Base-by-base conservation (phyloP, 2,888 invertebrate species). In the Ophion costatus region DNA sequence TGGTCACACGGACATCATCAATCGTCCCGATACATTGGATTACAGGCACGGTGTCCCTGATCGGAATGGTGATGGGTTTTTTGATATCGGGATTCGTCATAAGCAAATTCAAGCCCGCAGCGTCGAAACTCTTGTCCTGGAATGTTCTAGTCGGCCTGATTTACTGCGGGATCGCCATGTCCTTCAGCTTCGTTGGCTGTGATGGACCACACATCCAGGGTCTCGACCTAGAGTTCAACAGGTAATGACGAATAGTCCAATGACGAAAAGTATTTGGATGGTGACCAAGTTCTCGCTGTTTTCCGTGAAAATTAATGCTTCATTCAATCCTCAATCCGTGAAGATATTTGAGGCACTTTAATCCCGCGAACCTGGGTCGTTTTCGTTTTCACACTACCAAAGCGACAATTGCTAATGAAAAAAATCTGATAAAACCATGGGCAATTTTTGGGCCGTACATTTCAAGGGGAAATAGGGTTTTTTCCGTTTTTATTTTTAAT, bases 51-150 rank as follows among this genome's bases (percentile, higher is more conserved):
- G 91, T 95, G 0, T 95, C 95, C 0, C 93, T 96, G 76, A 88
- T 95, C 45, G 95, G 96, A 73, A 95, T 96, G 95, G 94, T 96
- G 0, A 88, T 95, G 17, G 96, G 96, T 17, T 94, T 96, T 69
- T 90, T 96, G 79, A 89, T 94, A 4, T 96, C 96, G 4, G 96
- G 96, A 11, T 91, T 94, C 75, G 90, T 95, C 3, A 95, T 96
- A 64, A 95, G 96, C n/a, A 95, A 95, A 91, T 95, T 94, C 86
- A 95, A 95, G 86, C 96, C 96, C 2, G 90, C 94, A 2, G 95
- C 96, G 0, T 94, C 95, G 84, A 94, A 94, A 66, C 94, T 96
- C 0, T 94, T 96, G 0, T 94, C 94, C 83, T 96, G 96, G 96
- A 96, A 96, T 89, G 95, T 96, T 0, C 86, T 96, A 5, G 95